Base-by-base conservation (phyloP, 2,888 invertebrate genomes). In the Clitarchus hookeri region DNA sequence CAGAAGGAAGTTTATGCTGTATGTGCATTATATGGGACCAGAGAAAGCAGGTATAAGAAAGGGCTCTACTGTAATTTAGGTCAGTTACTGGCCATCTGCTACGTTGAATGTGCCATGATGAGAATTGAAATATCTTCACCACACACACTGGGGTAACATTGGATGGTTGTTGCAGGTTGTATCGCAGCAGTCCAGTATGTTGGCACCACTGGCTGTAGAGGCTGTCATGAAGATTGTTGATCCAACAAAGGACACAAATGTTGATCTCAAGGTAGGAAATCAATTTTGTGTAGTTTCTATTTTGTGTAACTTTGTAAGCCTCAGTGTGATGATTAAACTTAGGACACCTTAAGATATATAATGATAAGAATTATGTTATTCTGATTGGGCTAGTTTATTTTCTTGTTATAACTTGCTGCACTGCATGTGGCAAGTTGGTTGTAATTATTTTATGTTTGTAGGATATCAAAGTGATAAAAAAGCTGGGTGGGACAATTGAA, bases 201-300 rank as follows among this genome's bases (percentile, higher is more conserved):
- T 99, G 89, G 98, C 99, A 65, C 99, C 99, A 1, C 95, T 99
- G 91, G 99, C 99, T 88, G 99, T 99, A 0, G 97, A 99, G 91
- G 99, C 99, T 84, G 98, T 99, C 83, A 93, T 98, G 88, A 96
- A 96, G 91, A 96, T 98, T 90, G 93, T 95, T 78, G 95, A 96
- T 90, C 94, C 95, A 12, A 94, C 94, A 11, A 94, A 94, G 83
- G 95, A 96, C 88, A 93, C 93, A 9, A 95, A 96, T 89, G 98
- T 99, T 48, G 98, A 99, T 92, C 93, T 99, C 83, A 95, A 96
- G 90, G 92, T 92, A 89, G 89, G 89, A 48, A 48, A 48, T 36
- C 36, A 36, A 36, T 36, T 11, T 48, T 48, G 16, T 11, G 48
- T 48, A 48, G 48, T 48, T 48, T 48, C 12, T 36, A 36, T 36